These are phyloP conservation scores for Leptodactylus fuscus DNA, from an alignment of 2,113 vertebrate species.

Conservation along the genomic window DNA sequence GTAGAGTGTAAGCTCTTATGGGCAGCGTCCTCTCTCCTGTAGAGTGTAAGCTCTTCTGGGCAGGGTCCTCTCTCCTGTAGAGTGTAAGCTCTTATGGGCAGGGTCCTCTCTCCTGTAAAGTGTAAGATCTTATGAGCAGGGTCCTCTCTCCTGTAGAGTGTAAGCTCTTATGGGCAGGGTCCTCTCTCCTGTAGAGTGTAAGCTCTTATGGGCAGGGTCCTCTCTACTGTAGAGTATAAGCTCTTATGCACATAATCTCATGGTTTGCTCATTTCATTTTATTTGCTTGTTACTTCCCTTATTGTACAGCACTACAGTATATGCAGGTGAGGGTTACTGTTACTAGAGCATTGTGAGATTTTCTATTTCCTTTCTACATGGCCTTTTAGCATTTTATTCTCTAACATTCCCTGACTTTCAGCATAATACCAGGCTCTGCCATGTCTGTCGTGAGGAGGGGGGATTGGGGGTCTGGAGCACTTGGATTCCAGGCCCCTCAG, in stretches of 20 bases:
- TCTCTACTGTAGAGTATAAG: background rate
- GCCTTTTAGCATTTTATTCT: background rate
- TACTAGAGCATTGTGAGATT: background rate
- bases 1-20: background rate
- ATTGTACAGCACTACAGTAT: background rate
- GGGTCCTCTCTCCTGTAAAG: background rate
- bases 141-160: slow-evolving; percentile 8
- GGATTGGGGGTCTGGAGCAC: background rate
- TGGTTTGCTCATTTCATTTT: too few species aligned
- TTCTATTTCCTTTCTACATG: background rate
- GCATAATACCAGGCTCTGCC: background rate
- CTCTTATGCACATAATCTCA: background rate
- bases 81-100: background rate
- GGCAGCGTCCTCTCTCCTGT: background rate
- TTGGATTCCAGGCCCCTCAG: background rate
- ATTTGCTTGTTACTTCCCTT: background rate
- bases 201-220: background rate
- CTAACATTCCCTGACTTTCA: background rate
- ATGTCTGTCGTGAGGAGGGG: background rate
- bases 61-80: background rate
- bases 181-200: background rate
- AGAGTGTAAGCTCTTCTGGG: background rate
- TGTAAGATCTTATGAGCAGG: background rate
- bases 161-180: background rate
- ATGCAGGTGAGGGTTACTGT: background rate